These are phyloP conservation scores for Axea sp. DNA, from an alignment of 2,888 invertebrate species.

Conservation along the genomic window DNA sequence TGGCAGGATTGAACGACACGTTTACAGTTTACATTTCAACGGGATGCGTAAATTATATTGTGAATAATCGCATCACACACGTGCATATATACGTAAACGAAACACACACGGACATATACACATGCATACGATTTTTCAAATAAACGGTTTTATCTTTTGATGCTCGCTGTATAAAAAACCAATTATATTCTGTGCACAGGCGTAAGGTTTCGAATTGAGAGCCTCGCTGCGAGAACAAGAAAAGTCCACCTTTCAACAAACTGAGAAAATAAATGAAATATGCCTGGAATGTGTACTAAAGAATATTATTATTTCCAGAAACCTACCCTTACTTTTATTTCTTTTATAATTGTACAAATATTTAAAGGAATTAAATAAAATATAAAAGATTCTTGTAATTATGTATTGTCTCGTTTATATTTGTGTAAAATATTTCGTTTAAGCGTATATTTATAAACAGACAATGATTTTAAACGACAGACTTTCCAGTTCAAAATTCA, in stretches of 20 bases:
- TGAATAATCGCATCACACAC: slow-evolving; percentile 15
- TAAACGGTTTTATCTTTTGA: slow-evolving; percentile 58
- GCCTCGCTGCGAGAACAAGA: slow-evolving; percentile 58
- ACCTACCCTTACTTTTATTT: too few species aligned
- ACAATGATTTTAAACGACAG: too few species aligned
- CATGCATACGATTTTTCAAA: slow-evolving; percentile 34
- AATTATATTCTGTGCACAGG: slow-evolving; percentile 57
- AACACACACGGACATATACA: background rate
- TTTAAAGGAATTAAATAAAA: too few species aligned
- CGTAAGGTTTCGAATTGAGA: slow-evolving; percentile 58
- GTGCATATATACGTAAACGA: background rate
- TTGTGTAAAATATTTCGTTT: too few species aligned
- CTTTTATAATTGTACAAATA: too few species aligned
- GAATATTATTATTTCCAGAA: too few species aligned
- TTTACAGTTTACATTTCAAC: slow-evolving; percentile 4
- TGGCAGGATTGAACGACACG: background rate
- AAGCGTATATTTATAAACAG: too few species aligned
- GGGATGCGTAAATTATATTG: slow-evolving; percentile 29
- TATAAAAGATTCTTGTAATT: too few species aligned
- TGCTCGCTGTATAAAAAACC: slow-evolving; percentile 59
- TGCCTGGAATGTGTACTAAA: slow-evolving; percentile 61
- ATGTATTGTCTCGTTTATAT: too few species aligned
- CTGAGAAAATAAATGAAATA: slow-evolving; percentile 62
- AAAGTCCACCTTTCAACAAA: slow-evolving; percentile 62
- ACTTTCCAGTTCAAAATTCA: too few species aligned